These are phyloP conservation scores for Slavum lentiscoides DNA, from an alignment of 2,888 invertebrate species.

Conservation along the genomic window DNA sequence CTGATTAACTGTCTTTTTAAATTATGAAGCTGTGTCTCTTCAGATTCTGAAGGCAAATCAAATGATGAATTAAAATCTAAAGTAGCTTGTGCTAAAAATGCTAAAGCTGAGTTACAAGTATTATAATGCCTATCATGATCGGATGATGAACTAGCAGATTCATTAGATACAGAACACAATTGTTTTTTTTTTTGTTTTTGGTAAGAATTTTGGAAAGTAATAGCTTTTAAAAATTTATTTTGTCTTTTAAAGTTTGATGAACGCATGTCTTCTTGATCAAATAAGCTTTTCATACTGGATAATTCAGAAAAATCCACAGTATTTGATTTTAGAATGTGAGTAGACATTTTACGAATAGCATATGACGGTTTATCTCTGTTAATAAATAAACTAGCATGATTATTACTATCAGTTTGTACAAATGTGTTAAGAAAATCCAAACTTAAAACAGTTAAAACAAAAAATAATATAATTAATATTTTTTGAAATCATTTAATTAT, in stretches of 20 bases:
- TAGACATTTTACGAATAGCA: conserved; percentile 38
- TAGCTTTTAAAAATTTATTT: conserved; percentile 54
- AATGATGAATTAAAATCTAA: conserved; percentile 54
- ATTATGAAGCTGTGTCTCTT: conserved; percentile 37
- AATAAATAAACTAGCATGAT: conserved; percentile 24
- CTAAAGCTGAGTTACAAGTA: conserved; percentile 52
- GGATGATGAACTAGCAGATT: conserved; percentile 52
- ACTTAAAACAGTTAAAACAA: conserved; percentile 42
- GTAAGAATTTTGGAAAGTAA: conserved; percentile 49
- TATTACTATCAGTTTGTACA: conserved; percentile 24
- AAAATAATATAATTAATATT: conserved; percentile 38
- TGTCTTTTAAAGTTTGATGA: conserved; percentile 63
- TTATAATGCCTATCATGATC: conserved; percentile 41
- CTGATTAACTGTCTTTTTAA: conserved; percentile 19
- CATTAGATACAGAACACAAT: conserved; percentile 37
- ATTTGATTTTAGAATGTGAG: conserved; percentile 42
- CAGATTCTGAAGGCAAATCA: conserved; percentile 54
- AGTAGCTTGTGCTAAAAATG: conserved; percentile 54
- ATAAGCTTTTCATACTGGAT: conserved; percentile 53
- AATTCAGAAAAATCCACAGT: conserved; percentile 50
- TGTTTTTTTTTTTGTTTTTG: conserved; percentile 47
- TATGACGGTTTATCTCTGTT: conserved; percentile 33
- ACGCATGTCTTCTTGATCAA: conserved; percentile 68
- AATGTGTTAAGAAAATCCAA: conserved; percentile 39
- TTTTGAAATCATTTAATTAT: conserved; percentile 3